Evolutionary conservation across 2,113 vertebrate species (phyloP), one percentile per base, ranked within the genome.

Genomic region (Plecturocebus donacophilus): DNA sequence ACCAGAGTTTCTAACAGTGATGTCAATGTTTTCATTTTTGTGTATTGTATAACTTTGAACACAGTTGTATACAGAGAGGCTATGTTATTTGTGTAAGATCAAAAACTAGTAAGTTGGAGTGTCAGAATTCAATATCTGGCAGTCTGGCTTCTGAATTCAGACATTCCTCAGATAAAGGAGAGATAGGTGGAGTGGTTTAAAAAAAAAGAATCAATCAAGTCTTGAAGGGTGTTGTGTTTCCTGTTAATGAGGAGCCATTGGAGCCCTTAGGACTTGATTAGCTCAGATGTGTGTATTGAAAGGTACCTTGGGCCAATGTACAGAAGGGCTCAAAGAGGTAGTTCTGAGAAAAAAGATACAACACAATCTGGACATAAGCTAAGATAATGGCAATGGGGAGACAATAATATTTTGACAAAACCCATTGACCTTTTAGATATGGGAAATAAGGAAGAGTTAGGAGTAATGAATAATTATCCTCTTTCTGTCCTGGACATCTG

Each of bases 331-430:
- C 4, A 1, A 77, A 79, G 38, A 12, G 20, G 8, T 27, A 9
- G 42, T 79, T 49, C 66, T 91, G 32, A 87, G 45, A 35, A 49
- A 73, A 61, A 75, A 66, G 27, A 32, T 73, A 4, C 56, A 66
- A 80, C 7, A 47, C n/a, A 45, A n/a, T n/a, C 27, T 35, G 32
- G 52, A 35, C 32, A 32, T 49, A 25, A 61, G 40, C 40, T 89
- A 45, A 68, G 2, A 32, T 49, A 80, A 91, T 25, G 64, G 45
- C 61, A 56, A 66, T 52, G 71, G 47, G 23, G 30, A 84, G 56
- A 93, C 47, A 81, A 52, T 42, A 38, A 54, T 84, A 21, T 90
- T 96, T 96, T 66, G 23, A 95, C n/a, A 70, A 68, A 90, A 56
- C 56, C n/a, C 70, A 58, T 32, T 54, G 47, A 85, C 40, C 27